Percentiles rank a stretch among this genome's conserved stretches.
These are phyloP conservation scores for Lathamus discolor DNA, from an alignment of 2,113 vertebrate genomes.

Conservation along the genomic window DNA sequence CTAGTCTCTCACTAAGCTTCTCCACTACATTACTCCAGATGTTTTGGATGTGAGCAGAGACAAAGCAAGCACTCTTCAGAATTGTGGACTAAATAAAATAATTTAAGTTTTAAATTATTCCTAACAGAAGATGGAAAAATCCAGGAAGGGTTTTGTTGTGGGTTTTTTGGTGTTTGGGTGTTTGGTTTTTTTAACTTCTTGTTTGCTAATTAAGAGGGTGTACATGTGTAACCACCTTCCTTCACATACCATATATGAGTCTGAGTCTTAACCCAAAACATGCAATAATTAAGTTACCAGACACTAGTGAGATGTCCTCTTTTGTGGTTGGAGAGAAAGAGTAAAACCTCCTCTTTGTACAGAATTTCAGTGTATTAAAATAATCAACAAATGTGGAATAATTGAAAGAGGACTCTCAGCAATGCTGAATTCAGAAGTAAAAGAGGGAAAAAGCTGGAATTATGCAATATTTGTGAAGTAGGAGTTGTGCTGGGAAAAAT, in stretches of 20 bases:
- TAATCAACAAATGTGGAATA: not conserved
- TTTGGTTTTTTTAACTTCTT: not conserved
- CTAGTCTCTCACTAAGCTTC: not conserved
- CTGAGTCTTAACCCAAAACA: not conserved
- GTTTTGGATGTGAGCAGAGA: not conserved
- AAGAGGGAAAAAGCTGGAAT: not conserved
- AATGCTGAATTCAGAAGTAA: not conserved
- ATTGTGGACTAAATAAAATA: not conserved
- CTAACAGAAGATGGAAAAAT: not conserved
- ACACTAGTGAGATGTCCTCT: not conserved
- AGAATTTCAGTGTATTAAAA: not conserved
- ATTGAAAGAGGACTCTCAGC: not conserved
- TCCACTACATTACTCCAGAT: fast-evolving
- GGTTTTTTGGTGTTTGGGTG: not conserved
- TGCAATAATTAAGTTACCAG: not conserved
- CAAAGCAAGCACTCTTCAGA: not conserved
- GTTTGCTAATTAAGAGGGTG: not conserved
- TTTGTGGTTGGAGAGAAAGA: not conserved
- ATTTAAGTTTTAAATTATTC: not conserved
- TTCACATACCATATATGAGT: not conserved
- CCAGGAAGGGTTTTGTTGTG: not conserved
- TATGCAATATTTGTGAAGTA: not conserved
- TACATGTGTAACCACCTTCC: not conserved
- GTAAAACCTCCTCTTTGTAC: not conserved
- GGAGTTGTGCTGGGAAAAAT: not conserved